Base-by-base conservation (phyloP, 2,888 invertebrate genomes). In the Ethmia dodecea region DNA sequence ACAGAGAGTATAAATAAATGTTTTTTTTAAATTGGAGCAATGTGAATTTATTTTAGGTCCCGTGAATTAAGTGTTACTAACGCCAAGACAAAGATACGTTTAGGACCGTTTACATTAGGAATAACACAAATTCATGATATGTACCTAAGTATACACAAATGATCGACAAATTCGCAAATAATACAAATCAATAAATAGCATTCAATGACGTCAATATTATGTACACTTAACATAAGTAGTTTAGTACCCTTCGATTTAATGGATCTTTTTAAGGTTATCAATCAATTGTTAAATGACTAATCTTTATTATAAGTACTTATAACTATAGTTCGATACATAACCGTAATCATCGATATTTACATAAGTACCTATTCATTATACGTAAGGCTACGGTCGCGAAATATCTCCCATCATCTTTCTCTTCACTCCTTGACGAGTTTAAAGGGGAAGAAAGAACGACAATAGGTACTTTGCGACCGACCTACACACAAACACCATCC, bases 201-300 rank as follows among this genome's bases (percentile, higher is more conserved):
- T 75, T 69, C 59, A 71, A 75, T 75, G 75, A 79, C 67, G 58
- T 71, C 58, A 60, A 64, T 66, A 71, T 70, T 73, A 77, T 81
- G 74, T 83, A 78, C 77, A 74, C 74, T 70, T 77, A 75, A 67
- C 55, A 75, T 81, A n/a, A n/a, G n/a, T n/a, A 81, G 50, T 77
- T 83, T 83, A 84, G 83, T 84, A 84, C 84, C 84, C 84, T 84
- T 83, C 63, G 66, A 78, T 73, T 78, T 69, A 77, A 78, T 77
- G 80, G 72, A 79, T 83, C 68, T 69, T 58, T 63, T 65, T 68
- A 28, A 28, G 61, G 76, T 80, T 77, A 66, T 74, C 70, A 66
- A n/a, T n/a, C n/a, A 26, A 73, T 66, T 62, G 74, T 77, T 75
- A 72, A 65, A 66, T 72, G 73, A 77, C 76, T 80, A 77, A 72